Percentiles rank a stretch among this genome's conserved stretches.
Evolutionary conservation across 1,140 invertebrate species (phyloP).

Genomic region (Bombus pyrosoma): DNA sequence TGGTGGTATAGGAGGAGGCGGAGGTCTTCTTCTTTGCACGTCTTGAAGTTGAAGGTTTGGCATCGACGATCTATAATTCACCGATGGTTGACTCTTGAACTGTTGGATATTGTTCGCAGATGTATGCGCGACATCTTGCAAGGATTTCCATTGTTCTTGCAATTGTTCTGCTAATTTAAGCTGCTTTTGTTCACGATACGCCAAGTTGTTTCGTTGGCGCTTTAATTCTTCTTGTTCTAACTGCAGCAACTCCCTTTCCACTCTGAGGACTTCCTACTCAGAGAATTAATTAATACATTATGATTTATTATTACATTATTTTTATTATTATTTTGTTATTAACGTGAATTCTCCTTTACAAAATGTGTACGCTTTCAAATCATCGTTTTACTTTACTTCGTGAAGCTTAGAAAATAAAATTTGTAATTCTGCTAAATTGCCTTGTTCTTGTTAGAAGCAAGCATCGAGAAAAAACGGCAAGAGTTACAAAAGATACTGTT

Average conservation of each 20-base stretch:
- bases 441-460: conserved; percentile 35
- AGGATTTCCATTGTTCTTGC: conserved; percentile 80
- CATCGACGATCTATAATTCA: conserved; percentile 87
- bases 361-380: too few relatives aligned
- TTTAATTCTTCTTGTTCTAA: conserved; percentile 90
- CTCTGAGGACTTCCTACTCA: conserved; percentile 87
- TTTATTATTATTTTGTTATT: too few relatives aligned
- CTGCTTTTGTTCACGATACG: conserved; percentile 84
- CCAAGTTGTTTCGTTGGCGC: conserved; percentile 87
- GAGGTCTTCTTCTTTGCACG: conserved; percentile 74
- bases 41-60: conserved; percentile 85
- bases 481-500: conserved; percentile 29
- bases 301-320: background rate
- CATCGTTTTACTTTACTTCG: background rate
- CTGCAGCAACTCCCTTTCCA: conserved; percentile 89
- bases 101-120: conserved; percentile 66
- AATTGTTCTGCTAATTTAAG: conserved; percentile 77
- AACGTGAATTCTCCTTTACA: background rate
- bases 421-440: background rate
- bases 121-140: conserved; percentile 77
- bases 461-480: background rate
- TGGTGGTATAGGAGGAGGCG: conserved; percentile 82
- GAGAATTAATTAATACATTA: background rate
- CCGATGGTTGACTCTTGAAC: conserved; percentile 70
- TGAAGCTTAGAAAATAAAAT: background rate